Base-by-base conservation (phyloP, 1,140 invertebrate genomes). In the Potamilus streckersoni region DNA sequence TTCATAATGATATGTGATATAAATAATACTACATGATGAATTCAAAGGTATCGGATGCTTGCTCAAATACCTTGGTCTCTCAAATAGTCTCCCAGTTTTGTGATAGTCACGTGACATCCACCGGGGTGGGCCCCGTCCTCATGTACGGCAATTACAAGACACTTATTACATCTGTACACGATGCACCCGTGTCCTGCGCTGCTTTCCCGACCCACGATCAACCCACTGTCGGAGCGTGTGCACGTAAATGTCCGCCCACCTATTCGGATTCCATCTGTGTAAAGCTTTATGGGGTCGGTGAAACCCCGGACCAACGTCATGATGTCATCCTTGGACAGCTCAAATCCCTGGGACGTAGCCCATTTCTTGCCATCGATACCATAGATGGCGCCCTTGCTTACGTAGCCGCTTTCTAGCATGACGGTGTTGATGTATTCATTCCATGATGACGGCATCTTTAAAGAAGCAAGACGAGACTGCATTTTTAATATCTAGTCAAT, bases 381-480 rank as follows among this genome's bases (percentile, higher is more conserved):
- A 61, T 82, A 69, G 31, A 85, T 83, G 16, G 84, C 82, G 3
- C 81, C 82, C 58, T 76, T 78, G 12, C 80, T 74, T 1, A 84
- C 84, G 65, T 79, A 78, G 2, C 83, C 83, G 31, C 80, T 85
- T 49, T 85, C 83, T 57, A 78, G 64, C 27, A 85, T 72, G 56
- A 85, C 79, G n/a, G 79, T 82, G 38, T 73, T 76, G 59, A 85
- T 78, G 63, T 85, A 85, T 62, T 85, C 82, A 61, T 80, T 79
- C 84, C 84, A 85, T 27, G 81, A 78, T 19, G 77, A 80, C 64
- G 81, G 78, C 79, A 83, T 80, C 81, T 82, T 81, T 77, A 59
- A 72, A 73, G 75, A 75, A 76, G 65, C 70, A 77, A 77, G 62
- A 73, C 75, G 75, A 73, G 75, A 77, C 70, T 72, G 75, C 75